Conservation (phyloP, 2,888 invertebrate genomes). For the Lithophane ornitopus region DNA sequence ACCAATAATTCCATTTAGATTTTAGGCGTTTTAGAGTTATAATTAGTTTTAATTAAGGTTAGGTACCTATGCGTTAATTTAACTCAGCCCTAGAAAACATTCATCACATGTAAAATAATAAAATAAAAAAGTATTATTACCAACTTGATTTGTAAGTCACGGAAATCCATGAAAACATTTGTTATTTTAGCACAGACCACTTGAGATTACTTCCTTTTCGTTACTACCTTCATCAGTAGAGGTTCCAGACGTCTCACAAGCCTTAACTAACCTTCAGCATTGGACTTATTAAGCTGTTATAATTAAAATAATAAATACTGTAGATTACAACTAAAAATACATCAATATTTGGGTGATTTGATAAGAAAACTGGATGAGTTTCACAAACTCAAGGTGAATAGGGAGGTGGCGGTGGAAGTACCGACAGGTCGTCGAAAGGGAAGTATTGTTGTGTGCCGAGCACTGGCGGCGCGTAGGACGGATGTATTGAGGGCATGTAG, state of each 20-base stretch:
- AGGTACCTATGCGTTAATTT: conserved; percentile 39
- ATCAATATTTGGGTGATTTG: conserved; percentile 65
- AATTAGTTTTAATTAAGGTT: conserved; percentile 54
- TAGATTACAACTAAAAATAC: conserved; percentile 62
- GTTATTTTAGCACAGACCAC: conserved; percentile 24
- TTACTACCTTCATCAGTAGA: conserved; percentile 27
- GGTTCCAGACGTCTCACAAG: conserved; percentile 40
- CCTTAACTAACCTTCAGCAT: conserved; percentile 53
- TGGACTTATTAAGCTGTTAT: conserved; percentile 46
- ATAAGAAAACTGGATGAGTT: conserved; percentile 46
- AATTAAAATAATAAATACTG: conserved; percentile 66
- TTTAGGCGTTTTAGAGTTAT: conserved; percentile 57
- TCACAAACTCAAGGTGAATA: conserved; percentile 85
- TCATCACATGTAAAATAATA: conserved; percentile 50
- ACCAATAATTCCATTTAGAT: conserved; percentile 65
- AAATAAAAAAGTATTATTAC: conserved; percentile 27
- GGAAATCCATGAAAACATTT: conserved; percentile 30
- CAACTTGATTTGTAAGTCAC: conserved; percentile 41
- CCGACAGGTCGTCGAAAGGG: conserved; percentile 87
- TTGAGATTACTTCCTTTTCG: conserved; percentile 58
- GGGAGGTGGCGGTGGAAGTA: conserved; percentile 89
- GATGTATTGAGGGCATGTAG: conserved; percentile 78
- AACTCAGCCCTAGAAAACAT: conserved; percentile 48
- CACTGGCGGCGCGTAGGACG: conserved; percentile 82
- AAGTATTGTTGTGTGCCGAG: conserved; percentile 86